Evolutionary conservation across 2,113 vertebrate genomes (phyloP).

Genomic region (Orientallactaga bullata): DNA sequence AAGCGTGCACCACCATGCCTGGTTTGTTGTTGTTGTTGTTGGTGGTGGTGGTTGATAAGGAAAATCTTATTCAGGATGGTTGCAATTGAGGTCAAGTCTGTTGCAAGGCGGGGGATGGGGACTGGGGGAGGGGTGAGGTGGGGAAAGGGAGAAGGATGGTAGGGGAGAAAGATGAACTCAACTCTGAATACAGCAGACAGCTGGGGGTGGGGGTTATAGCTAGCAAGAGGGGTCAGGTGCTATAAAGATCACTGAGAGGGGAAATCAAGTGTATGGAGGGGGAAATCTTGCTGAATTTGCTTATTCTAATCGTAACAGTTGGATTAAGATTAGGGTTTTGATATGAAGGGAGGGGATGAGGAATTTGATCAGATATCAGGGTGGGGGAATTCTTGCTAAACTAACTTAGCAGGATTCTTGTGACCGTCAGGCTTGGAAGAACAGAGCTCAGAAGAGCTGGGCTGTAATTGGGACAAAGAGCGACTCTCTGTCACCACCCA

Average conservation of each 20-base stretch:
- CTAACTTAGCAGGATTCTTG: neutral
- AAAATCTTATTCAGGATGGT: neutral
- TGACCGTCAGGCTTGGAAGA: neutral
- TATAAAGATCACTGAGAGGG: neutral
- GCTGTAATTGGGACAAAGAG: no score
- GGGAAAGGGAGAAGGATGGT: no score
- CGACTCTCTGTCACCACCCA: neutral
- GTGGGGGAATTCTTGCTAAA: neutral
- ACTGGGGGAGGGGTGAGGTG: no score
- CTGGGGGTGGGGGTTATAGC: neutral
- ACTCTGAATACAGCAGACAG: neutral
- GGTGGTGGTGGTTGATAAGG: neutral
- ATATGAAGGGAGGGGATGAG: neutral
- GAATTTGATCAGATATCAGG: slow-evolving; percentile 20
- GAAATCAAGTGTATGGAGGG: neutral
- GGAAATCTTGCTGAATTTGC: neutral
- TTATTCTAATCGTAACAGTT: neutral
- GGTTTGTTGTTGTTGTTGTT: no score
- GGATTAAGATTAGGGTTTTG: neutral
- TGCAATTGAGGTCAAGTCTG: neutral
- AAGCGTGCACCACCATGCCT: no score
- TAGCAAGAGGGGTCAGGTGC: neutral
- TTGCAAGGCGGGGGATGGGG: no score
- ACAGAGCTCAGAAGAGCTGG: neutral
- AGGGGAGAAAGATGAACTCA: neutral